These are phyloP conservation scores for Eurois occulta DNA, from an alignment of 2,888 invertebrate genomes.

Conservation along the genomic window DNA sequence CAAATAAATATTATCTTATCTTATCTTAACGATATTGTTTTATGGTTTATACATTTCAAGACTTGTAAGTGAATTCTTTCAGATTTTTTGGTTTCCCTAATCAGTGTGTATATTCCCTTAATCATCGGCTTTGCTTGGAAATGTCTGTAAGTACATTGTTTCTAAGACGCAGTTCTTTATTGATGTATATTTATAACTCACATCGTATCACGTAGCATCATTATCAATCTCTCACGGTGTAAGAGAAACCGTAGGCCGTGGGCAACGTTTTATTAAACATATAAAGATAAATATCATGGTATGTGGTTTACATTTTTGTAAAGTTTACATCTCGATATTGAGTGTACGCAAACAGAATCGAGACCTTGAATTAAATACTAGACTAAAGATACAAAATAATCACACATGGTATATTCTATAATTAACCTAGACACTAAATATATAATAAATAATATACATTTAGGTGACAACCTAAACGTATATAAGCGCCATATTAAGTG, in stretches of 20 bases:
- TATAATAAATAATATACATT: no score
- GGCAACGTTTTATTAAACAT: not conserved
- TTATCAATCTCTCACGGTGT: conserved; percentile 28
- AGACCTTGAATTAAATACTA: not conserved
- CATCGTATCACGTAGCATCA: conserved; percentile 33
- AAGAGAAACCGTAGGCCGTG: not conserved
- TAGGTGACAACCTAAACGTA: not conserved
- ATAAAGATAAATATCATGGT: no score
- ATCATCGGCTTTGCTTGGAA: not conserved
- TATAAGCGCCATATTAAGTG: not conserved
- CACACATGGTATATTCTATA: conserved; percentile 4
- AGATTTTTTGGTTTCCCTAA: not conserved
- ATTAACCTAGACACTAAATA: no score
- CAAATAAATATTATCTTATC: no score
- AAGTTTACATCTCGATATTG: not conserved
- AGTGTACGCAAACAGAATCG: not conserved
- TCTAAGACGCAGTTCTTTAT: not conserved
- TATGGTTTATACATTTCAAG: not conserved
- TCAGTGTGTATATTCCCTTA: not conserved
- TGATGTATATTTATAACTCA: conserved; percentile 1
- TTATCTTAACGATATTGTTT: not conserved
- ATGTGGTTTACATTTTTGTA: conserved; percentile 7
- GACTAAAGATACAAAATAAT: not conserved
- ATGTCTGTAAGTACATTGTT: not conserved
- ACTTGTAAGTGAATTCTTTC: not conserved